These are phyloP conservation scores for Noctua janthe DNA, from an alignment of 2,888 invertebrate species.

Conservation along the genomic window DNA sequence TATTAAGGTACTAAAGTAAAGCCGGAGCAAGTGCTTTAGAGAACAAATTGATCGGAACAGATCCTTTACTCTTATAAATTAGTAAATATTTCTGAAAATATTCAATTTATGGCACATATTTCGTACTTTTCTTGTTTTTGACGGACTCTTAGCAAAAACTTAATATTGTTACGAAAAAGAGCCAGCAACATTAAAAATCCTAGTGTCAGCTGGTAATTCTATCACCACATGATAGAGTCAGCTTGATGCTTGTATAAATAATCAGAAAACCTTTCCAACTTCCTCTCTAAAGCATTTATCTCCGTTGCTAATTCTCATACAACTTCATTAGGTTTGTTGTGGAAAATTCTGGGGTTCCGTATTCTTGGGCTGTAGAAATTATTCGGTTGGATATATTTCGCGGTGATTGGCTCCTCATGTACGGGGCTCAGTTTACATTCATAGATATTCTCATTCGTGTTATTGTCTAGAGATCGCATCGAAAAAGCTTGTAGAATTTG, in stretches of 20 bases:
- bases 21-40: conserved; percentile 83
- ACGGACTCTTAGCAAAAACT: conserved; percentile 34
- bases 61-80: conserved; percentile 25
- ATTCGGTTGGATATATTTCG: conserved; percentile 87
- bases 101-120: conserved; percentile 71
- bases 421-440: conserved; percentile 76
- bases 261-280: conserved; percentile 88
- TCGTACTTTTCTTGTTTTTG: conserved; percentile 48
- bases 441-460: conserved; percentile 84
- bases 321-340: conserved; percentile 87
- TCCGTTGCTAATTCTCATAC: conserved; percentile 90
- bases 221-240: conserved; percentile 91
- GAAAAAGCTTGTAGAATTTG: conserved; percentile 85
- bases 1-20: conserved; percentile 12
- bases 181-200: conserved; percentile 23
- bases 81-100: conserved; percentile 31
- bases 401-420: conserved; percentile 84
- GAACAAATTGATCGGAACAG: conserved; percentile 49
- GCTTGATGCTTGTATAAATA: conserved; percentile 89
- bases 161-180: conserved; percentile 37
- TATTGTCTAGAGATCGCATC: conserved; percentile 82
- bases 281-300: conserved; percentile 89
- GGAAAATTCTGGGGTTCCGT: conserved; percentile 86
- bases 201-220: conserved; percentile 29
- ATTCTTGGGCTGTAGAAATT: conserved; percentile 88